phyloP scores from a whole-genome alignment of 2,888 invertebrate genomes.

The Drosophila setosimentum region DNA sequence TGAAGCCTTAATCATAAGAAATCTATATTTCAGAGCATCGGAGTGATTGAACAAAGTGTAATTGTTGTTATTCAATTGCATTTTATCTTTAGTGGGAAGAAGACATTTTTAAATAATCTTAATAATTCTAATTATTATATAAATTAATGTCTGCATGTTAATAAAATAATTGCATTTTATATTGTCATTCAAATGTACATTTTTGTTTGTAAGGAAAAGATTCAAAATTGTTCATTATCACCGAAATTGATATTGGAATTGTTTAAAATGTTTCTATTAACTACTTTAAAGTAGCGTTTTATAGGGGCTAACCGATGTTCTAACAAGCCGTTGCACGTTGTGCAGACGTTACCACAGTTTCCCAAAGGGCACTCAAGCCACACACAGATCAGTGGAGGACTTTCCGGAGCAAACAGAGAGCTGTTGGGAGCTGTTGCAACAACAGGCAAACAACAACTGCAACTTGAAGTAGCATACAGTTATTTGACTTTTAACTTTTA shows the following conservation, averaged over 20 bases:
- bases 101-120: neutral
- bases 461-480: slow-evolving; percentile 61
- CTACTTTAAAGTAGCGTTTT: neutral
- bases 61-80: accelerated
- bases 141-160: neutral
- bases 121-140: neutral
- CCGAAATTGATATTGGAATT: neutral
- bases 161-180: neutral
- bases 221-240: too few relatives aligned
- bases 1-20: neutral
- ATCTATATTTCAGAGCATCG: neutral
- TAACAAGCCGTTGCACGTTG: slow-evolving; percentile 38
- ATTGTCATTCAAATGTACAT: too few relatives aligned
- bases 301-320: slow-evolving; percentile 22
- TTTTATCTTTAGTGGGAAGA: neutral
- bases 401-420: slow-evolving; percentile 15
- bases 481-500: slow-evolving; percentile 80
- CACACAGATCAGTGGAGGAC: slow-evolving; percentile 19
- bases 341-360: slow-evolving; percentile 24
- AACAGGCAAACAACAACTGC: slow-evolving; percentile 19
- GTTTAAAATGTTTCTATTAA: neutral
- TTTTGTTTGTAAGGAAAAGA: neutral
- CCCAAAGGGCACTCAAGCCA: slow-evolving; percentile 44
- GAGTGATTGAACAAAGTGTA: neutral
- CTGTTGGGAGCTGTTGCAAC: slow-evolving; percentile 36